Evolutionary conservation across 2,888 invertebrate genomes (phyloP).

Genomic region (Galerucella pusilla): DNA sequence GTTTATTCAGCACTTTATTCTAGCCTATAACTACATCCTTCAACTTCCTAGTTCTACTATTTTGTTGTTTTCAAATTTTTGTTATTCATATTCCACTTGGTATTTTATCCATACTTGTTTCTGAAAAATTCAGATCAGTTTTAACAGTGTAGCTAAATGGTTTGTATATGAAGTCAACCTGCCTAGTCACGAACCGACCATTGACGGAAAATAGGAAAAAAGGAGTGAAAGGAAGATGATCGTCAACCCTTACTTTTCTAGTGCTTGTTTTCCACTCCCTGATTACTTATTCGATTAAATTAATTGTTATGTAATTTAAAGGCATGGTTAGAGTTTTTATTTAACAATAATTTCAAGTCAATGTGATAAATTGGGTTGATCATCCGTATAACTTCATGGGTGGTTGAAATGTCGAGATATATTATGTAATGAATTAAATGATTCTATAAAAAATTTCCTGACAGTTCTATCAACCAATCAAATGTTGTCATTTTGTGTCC

Average conservation of each 20-base stretch:
- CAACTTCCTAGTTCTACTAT: too few species aligned
- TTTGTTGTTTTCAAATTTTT: too few species aligned
- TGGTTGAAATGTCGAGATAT: not conserved
- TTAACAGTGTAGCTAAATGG: not conserved
- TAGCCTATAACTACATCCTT: too few species aligned
- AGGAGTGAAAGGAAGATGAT: not conserved
- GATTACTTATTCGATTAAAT: not conserved
- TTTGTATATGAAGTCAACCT: not conserved
- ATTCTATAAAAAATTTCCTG: too few species aligned
- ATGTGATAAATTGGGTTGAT: too few species aligned
- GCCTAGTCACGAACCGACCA: not conserved
- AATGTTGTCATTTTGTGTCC: too few species aligned
- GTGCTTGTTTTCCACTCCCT: not conserved
- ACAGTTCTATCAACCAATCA: too few species aligned
- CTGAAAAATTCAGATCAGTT: not conserved
- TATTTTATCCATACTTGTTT: too few species aligned
- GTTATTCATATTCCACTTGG: too few species aligned
- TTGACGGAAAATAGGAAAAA: not conserved
- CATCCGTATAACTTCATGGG: not conserved
- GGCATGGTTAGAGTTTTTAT: not conserved
- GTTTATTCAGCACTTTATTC: too few species aligned
- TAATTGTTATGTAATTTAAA: conserved; percentile 5
- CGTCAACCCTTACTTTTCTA: conserved; percentile 4
- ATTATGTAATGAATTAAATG: too few species aligned
- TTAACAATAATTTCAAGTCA: not conserved